phyloP scores from a whole-genome alignment of 53 echinoderm and acorn worm species.

The Holothuria leucospilota region DNA sequence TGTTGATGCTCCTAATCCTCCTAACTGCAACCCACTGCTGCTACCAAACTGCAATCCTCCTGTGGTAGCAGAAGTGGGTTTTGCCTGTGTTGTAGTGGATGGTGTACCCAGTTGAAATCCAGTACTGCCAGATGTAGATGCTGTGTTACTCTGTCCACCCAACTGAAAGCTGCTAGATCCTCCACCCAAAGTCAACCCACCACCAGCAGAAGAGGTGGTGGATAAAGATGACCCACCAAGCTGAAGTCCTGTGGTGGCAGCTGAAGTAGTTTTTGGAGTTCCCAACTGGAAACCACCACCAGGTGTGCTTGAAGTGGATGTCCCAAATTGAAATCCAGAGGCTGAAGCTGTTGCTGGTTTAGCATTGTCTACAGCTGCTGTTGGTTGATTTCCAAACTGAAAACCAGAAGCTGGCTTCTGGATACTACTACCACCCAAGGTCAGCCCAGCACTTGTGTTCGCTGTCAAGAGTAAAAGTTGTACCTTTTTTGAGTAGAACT shows the following conservation, averaged over 20 bases:
- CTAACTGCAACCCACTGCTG: slow-evolving; percentile 26
- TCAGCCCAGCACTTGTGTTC: not conserved
- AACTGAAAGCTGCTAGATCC: not conserved
- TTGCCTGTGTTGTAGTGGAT: no score
- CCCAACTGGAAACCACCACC: slow-evolving; percentile 53
- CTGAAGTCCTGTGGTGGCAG: slow-evolving; percentile 2
- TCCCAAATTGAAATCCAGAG: not conserved
- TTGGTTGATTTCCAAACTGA: slow-evolving; percentile 29
- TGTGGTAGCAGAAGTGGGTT: slow-evolving; percentile 18
- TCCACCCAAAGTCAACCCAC: not conserved
- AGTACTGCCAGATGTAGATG: slow-evolving; percentile 11
- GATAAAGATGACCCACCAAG: not conserved
- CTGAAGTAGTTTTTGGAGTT: slow-evolving; percentile 23
- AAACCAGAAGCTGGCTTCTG: slow-evolving; percentile 46
- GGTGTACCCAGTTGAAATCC: slow-evolving; percentile 5
- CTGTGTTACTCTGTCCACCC: not conserved
- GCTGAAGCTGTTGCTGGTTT: not conserved
- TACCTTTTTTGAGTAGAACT: no score
- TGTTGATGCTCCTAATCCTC: not conserved
- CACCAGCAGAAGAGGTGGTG: not conserved
- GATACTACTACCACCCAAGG: slow-evolving; percentile 6
- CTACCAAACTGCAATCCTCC: slow-evolving; percentile 7
- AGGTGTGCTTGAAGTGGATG: not conserved
- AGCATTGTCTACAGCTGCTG: slow-evolving; percentile 14
- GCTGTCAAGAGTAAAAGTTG: not conserved